Base-by-base conservation (phyloP, 2,888 invertebrate species). In the Aethes cnicana region DNA sequence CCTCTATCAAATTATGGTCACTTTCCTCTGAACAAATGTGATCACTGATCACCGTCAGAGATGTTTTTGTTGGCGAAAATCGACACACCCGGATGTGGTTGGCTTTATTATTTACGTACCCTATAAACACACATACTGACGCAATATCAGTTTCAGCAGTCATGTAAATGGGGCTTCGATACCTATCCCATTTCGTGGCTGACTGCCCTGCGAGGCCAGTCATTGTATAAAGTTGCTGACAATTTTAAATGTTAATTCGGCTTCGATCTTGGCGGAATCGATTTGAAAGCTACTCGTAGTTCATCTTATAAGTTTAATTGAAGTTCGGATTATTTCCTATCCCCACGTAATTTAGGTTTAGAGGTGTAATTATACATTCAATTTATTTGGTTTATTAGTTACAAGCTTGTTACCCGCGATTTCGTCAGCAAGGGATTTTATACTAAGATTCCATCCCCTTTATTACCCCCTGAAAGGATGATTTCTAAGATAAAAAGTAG, bases 81-180 rank as follows among this genome's bases (percentile, higher is more conserved):
- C 56, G 56, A 53, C 57, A 59, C 59, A 65, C 57, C 57, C 68
- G 78, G 79, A 78, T 71, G 78, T 66, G 77, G 76, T 73, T 43
- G 56, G 58, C 57, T 68, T 73, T 71, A 71, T 64, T 64, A 62
- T 66, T 62, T 58, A 55, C 61, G 56, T 58, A 54, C 58, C 58
- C 53, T 59, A 58, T 62, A 65, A 67, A 63, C 54, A 47, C 36
- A 46, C 46, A 30, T 53, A 49, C 47, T 46, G 52, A 52, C 52
- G 52, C 44, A 52, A 52, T 9, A 39, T 39, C 18, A 39, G 44
- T 52, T 49, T 39, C 46, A 46, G 32, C 20, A 39, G 39, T 35
- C 44, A 23, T 52, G 39, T 39, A 39, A 44, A 52, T 52, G 32
- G 49, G 11, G 20, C 39, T 39, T n/a, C 20, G 32, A 39, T 46